Conservation (phyloP, 92 coral and sea anemone species). For the Isaurus tuberculatus region DNA sequence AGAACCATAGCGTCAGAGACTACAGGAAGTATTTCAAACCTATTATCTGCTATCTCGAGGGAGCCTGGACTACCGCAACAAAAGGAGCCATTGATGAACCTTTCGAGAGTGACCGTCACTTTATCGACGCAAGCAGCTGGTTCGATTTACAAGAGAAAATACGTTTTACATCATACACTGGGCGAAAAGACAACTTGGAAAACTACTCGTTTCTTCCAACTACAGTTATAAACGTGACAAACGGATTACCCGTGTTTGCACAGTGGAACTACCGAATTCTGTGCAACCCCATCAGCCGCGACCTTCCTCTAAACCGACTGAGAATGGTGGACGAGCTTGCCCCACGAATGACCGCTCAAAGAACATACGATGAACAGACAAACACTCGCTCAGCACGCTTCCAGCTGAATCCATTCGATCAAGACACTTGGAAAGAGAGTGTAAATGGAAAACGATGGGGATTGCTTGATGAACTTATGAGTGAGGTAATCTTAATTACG, state of each 20-base stretch:
- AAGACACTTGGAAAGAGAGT: slow-evolving; percentile 15
- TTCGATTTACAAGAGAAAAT: slow-evolving; percentile 93
- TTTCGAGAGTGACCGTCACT: slow-evolving; percentile 93
- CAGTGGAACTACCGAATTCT: slow-evolving; percentile 87
- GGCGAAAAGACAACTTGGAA: slow-evolving; percentile 94
- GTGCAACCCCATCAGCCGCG: slow-evolving; percentile 70
- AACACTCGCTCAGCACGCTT: slow-evolving; percentile 70
- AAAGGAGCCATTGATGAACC: slow-evolving; percentile 86
- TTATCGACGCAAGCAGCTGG: slow-evolving; percentile 89
- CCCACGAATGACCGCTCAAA: slow-evolving; percentile 53
- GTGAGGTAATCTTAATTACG: neutral
- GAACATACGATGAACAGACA: slow-evolving; percentile 52
- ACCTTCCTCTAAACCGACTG: slow-evolving; percentile 75
- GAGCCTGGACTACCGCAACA: slow-evolving; percentile 85
- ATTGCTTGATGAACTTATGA: neutral
- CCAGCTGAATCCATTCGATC: slow-evolving; percentile 73
- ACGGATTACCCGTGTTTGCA: slow-evolving; percentile 78
- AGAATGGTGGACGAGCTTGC: slow-evolving; percentile 74
- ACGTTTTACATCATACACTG: slow-evolving; percentile 94
- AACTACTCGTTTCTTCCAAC: slow-evolving; percentile 93
- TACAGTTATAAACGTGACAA: slow-evolving; percentile 79
- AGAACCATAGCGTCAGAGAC: slow-evolving; percentile 79
- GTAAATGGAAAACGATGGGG: slow-evolving; percentile 55
- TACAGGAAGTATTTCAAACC: slow-evolving; percentile 90
- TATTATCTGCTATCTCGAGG: slow-evolving; percentile 84